Evolutionary conservation across 2,797 vertebrate genomes (phyloP), one percentile per base, ranked within the genome.

Genomic region (Bucorvus abyssinicus): DNA sequence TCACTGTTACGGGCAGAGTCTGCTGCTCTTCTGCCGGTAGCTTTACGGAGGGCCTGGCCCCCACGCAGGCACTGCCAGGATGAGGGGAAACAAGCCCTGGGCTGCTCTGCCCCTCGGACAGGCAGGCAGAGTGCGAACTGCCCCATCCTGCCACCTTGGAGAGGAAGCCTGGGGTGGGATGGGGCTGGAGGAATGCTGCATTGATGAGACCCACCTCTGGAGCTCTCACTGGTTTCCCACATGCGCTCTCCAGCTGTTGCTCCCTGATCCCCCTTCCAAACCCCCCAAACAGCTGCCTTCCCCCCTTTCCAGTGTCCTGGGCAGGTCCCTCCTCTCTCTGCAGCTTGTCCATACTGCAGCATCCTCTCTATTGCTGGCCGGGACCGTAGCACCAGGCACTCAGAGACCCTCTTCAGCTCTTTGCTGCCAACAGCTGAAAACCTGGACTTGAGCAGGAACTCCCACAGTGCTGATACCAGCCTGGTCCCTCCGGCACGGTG

Each of bases 381-480:
- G 61, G 18, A 38, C 60, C 1, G 1, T 10, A 49, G 50, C 38
- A 3, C 44, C 32, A 24, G 63, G 40, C n/a, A 26, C 61, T 9
- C 4, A 1, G 67, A 61, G 42, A 24, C 23, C 50, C 38, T 5
- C 16, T 13, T 29, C 64, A 53, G 32, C 40, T 36, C 19, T 61
- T 4, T 2, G 34, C 44, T 53, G 50, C 73, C 52, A 95, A 55
- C n/a, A 38, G 61, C 84, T 6, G 1, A 57, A 82, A 74, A 56
- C 12, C 26, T 20, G 21, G 60, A 30, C 4, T 44, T 9, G 4
- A 42, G 52, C 30, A 21, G 29, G 7, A 20, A 20, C 26, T 42
- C 50, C 52, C 65, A 1, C 5, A 0, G 36, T 7, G 75, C 90
- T 3, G 4, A 38, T 3, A 20, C 5, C 6, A 2, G 3, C 36